Base-by-base conservation (phyloP, 2,797 vertebrate genomes). In the Sebastes hubbsi region DNA sequence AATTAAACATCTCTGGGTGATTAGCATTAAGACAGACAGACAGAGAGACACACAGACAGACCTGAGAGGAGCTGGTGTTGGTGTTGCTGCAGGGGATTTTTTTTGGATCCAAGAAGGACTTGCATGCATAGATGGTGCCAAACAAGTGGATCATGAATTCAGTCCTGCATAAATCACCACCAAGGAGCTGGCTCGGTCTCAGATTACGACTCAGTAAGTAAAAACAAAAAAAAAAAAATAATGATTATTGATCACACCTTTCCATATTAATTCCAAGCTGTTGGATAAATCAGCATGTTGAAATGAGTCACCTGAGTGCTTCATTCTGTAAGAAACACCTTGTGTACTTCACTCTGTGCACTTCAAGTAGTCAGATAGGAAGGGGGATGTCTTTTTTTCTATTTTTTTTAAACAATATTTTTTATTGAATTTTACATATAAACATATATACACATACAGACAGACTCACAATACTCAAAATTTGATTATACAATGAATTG, bases 91-190 rank as follows among this genome's bases (percentile, higher is more conserved):
- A n/a, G 70, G 30, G 16, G 38, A 4, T 38, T 36, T 68, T 4
- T 32, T 49, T 65, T 60, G 6, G 8, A 36, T 36, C 46, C 60
- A 68, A n/a, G 30, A 55, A 73, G 81, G 56, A 81, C 24, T 75
- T 75, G 82, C 80, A 67, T 62, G 81, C 79, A 38, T 85, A 72
- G 82, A 96, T 95, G 94, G 95, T 96, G 76, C 95, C 95, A n/a
- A 95, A 92, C 94, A 96, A 91, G 86, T 89, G 91, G 92, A 92
- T 7, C 38, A 93, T 89, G 86, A 95, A 93, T 82, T 93, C 94
- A 0, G 82, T 42, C 4, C 87, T 94, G 79, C 90, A 94, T 73
- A 94, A 94, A 49, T 94, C 85, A 0, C 92, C 95, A 16, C 94
- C 93, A 6, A 68, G 42, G 66, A 94, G 92, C 85, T 95, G 96